Evolutionary conservation across 2,888 invertebrate species (phyloP).

Genomic region (Drosophila recens): DNA sequence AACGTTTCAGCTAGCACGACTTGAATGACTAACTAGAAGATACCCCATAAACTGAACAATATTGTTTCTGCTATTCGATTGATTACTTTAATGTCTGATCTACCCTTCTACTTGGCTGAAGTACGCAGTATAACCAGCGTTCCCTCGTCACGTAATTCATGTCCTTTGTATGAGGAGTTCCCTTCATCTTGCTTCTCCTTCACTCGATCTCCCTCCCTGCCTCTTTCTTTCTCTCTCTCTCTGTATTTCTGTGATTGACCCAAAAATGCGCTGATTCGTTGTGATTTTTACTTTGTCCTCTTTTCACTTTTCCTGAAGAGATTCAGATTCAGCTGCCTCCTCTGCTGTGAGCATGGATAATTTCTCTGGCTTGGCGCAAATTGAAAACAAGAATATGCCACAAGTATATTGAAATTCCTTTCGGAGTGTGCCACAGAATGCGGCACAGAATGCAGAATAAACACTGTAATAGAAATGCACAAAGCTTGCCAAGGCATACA

Average conservation of each 20-base stretch:
- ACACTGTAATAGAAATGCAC: conserved; percentile 10
- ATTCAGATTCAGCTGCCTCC: conserved; percentile 13
- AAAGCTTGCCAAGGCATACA: conserved; percentile 12
- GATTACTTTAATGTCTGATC: not conserved
- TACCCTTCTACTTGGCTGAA: not conserved
- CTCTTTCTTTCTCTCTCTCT: conserved; percentile 5
- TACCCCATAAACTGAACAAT: conserved; percentile 7
- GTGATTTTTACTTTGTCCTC: conserved; percentile 61
- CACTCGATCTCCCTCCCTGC: not conserved
- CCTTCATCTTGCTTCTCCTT: not conserved
- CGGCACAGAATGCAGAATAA: not conserved
- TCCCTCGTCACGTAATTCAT: conserved; percentile 66
- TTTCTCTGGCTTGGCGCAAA: conserved; percentile 42
- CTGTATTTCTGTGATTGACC: conserved; percentile 65
- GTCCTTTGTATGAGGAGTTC: conserved; percentile 29
- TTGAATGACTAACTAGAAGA: not conserved
- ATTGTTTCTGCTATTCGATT: not conserved
- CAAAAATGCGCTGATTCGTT: conserved; percentile 77
- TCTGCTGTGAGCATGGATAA: conserved; percentile 11
- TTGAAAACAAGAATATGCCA: conserved; percentile 67
- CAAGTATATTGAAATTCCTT: conserved; percentile 41
- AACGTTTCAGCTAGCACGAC: conserved; percentile 11
- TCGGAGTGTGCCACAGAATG: conserved; percentile 7
- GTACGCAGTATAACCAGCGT: conserved; percentile 22
- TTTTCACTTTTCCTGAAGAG: conserved; percentile 4